Percentiles rank a stretch among this genome's conserved stretches.
Conservation (phyloP, 2,888 invertebrate species). For the Drosophila quinaria region DNA sequence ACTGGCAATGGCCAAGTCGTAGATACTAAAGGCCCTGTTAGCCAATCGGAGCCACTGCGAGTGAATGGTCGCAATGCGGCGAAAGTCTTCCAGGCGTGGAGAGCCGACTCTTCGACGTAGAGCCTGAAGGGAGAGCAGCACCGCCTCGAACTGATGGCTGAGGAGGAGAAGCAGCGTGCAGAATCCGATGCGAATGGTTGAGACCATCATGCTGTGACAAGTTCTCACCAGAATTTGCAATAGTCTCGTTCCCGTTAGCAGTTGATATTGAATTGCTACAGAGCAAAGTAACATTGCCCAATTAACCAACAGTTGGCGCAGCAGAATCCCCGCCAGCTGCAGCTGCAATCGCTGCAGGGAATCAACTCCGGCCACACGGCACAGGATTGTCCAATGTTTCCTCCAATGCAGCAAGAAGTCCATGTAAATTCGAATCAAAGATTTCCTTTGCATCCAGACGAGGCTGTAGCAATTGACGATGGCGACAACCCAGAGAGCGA, state of each 20-base stretch:
- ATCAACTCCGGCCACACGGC: slow-evolving; percentile 11
- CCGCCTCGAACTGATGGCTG: slow-evolving; percentile 57
- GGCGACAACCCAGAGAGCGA: slow-evolving; percentile 3
- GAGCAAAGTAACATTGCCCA: slow-evolving; percentile 28
- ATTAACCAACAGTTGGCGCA: slow-evolving; percentile 29
- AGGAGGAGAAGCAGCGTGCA: slow-evolving; percentile 49
- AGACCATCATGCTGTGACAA: slow-evolving; percentile 20
- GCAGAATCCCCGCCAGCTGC: slow-evolving; percentile 28
- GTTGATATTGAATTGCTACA: slow-evolving; percentile 38
- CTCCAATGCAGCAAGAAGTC: slow-evolving; percentile 39
- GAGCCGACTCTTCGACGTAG: slow-evolving; percentile 1
- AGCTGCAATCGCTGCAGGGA: slow-evolving; percentile 37
- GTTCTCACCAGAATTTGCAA: not conserved
- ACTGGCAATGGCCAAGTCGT: slow-evolving; percentile 36
- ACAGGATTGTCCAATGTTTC: slow-evolving; percentile 14
- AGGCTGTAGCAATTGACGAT: slow-evolving; percentile 40
- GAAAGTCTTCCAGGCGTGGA: slow-evolving; percentile 12
- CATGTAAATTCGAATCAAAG: slow-evolving; percentile 41
- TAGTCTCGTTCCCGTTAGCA: not conserved
- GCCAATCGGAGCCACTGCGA: slow-evolving; percentile 44
- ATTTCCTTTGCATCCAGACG: slow-evolving; percentile 50
- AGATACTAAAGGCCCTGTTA: slow-evolving; percentile 35
- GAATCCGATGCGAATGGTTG: slow-evolving; percentile 30
- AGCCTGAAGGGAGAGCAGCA: slow-evolving; percentile 48
- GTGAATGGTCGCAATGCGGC: slow-evolving; percentile 46